Base-by-base conservation (phyloP, 2,113 vertebrate species). In the Rhadina sibilatrix region DNA sequence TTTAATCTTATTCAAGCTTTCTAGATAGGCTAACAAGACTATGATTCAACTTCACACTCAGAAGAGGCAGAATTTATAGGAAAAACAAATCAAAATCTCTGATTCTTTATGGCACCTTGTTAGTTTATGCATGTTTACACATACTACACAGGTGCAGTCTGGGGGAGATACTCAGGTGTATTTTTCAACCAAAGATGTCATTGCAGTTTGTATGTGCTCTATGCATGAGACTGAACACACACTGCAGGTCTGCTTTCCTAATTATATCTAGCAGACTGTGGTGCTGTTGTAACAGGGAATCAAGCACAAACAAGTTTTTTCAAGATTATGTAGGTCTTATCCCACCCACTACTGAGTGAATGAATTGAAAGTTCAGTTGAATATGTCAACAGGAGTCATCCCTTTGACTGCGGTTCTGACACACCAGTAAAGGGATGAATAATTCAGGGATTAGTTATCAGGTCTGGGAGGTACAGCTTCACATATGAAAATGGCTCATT, bases 251-350 rank as follows among this genome's bases (percentile, higher is more conserved):
- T 79, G 19, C 37, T 61, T 53, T 40, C 15, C 50, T 71, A 65
- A 76, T 83, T 83, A n/a, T 9, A 64, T 11, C 40, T 44, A 31
- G 64, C 28, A 65, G 64, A 31, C 31, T 63, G 23, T 10, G 16
- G 13, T 49, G 63, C 25, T 70, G n/a, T 30, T 23, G 6, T 61
- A 87, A 75, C 31, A 61, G 19, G 10, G 25, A 82, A 81, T 40
- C 59, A 23, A 75, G 23, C 25, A 78, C 5, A 89, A 96, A 66
- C 25, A 84, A 65, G 24, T n/a, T 59, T 93, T 89, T 74, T 19
- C 11, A 87, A 53, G 65, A 46, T 69, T 74, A 42, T 37, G 25
- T 65, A 84, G 47, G 47, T 37, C 50, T 94, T 84, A 70, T 25
- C 85, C 44, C 66, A 83, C 28, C 33, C 47, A 31, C 20, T 27